These are phyloP conservation scores for Rhynchonycteris naso DNA, from an alignment of 2,797 vertebrate species.

Conservation along the genomic window DNA sequence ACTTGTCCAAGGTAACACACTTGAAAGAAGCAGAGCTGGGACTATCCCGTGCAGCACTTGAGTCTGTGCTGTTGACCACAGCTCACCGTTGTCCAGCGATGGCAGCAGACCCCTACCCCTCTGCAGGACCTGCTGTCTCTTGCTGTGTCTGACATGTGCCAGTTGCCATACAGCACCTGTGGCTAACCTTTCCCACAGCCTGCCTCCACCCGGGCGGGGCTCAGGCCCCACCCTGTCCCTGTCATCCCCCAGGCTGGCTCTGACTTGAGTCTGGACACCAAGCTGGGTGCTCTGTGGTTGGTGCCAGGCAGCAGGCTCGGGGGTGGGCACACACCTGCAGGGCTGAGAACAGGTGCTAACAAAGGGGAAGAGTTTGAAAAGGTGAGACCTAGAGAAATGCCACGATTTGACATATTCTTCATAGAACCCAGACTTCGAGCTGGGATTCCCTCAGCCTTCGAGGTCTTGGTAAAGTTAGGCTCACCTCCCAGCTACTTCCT, in stretches of 20 bases:
- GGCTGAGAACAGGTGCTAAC: background rate
- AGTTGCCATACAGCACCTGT: background rate
- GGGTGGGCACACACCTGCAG: background rate
- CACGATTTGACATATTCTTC: background rate
- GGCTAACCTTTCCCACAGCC: background rate
- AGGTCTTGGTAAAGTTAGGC: background rate
- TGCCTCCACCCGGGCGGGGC: background rate
- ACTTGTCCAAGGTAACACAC: background rate
- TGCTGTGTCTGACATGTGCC: background rate
- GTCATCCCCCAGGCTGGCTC: background rate
- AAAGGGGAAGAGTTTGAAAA: background rate
- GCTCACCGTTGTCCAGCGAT: fast-evolving
- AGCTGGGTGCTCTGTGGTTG: background rate
- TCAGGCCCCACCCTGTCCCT: background rate
- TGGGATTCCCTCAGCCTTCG: background rate
- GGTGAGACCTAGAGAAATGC: background rate
- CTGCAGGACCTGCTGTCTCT: background rate
- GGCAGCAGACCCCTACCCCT: background rate
- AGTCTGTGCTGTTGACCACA: background rate
- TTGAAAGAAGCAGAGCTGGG: background rate
- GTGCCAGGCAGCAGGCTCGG: background rate
- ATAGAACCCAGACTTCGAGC: background rate
- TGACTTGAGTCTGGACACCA: background rate
- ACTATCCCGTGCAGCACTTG: background rate
- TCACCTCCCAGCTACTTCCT: background rate